Percentiles rank a stretch among this genome's conserved stretches.
Conservation (phyloP, 2,888 invertebrate species). For the Scaptomyza tumidula region DNA sequence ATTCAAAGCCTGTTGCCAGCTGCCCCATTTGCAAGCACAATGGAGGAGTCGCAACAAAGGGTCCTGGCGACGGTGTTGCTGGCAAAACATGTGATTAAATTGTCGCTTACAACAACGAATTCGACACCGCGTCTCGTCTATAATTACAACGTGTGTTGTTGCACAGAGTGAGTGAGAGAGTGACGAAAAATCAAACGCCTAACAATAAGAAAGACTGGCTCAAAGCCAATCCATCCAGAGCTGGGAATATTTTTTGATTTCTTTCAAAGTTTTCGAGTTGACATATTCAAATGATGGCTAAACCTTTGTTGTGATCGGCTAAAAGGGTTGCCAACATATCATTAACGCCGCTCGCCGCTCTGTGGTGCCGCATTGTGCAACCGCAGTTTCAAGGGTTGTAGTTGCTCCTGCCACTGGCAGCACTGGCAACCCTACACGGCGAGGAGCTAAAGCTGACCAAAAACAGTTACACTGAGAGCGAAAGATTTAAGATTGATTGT, state of each 20-base stretch:
- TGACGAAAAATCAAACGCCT: constrained; percentile 53
- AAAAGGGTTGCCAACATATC: constrained; percentile 75
- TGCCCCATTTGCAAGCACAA: constrained; percentile 59
- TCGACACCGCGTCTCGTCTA: constrained; percentile 64
- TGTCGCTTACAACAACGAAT: constrained; percentile 72
- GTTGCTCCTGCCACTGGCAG: constrained; percentile 16
- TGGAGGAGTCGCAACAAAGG: constrained; percentile 41
- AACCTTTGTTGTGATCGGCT: constrained; percentile 60
- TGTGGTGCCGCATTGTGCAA: constrained; percentile 78
- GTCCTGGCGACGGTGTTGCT: constrained; percentile 34
- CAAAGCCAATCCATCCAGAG: constrained; percentile 59
- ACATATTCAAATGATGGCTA: constrained; percentile 70
- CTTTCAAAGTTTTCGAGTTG: constrained; percentile 44
- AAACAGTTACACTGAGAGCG: constrained; percentile 28
- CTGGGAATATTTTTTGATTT: constrained; percentile 62
- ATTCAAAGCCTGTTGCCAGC: constrained; percentile 51
- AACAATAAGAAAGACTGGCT: constrained; percentile 44
- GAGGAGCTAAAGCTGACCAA: constrained; percentile 32
- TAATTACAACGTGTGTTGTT: constrained; percentile 55
- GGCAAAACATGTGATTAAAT: constrained; percentile 76
- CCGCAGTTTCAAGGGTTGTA: constrained; percentile 60
- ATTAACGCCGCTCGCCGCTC: constrained; percentile 77
- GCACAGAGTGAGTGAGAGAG: constrained; percentile 4
- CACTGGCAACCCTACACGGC: constrained; percentile 49
- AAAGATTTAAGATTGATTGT: neutral